These are phyloP conservation scores for Sarcophaga subvicina DNA, from an alignment of 2,888 invertebrate species.

Conservation along the genomic window DNA sequence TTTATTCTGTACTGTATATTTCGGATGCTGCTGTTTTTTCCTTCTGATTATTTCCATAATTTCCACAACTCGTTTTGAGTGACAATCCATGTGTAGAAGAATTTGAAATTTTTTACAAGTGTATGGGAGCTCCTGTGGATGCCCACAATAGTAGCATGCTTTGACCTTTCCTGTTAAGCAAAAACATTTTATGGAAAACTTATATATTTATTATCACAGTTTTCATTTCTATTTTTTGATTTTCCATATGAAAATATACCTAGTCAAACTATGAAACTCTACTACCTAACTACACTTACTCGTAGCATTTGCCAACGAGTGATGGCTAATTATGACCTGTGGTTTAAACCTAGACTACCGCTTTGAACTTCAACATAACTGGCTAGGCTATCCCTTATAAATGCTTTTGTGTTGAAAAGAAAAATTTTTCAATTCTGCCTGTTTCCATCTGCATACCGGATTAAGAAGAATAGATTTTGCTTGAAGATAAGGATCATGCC, in stretches of 20 bases:
- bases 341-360: slow-evolving; percentile 75
- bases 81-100: neutral
- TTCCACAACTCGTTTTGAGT: no score
- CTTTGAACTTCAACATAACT: slow-evolving; percentile 12
- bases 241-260: no score
- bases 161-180: slow-evolving; percentile 80
- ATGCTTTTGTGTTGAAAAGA: slow-evolving; percentile 37
- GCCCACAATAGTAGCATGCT: slow-evolving; percentile 74
- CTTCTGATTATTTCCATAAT: slow-evolving; percentile 41
- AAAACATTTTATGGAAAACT: slow-evolving; percentile 75
- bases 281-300: slow-evolving; percentile 37
- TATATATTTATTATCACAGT: slow-evolving; percentile 46
- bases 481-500: slow-evolving; percentile 58
- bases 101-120: slow-evolving; percentile 51
- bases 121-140: slow-evolving; percentile 71
- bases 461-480: neutral
- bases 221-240: slow-evolving; percentile 17
- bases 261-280: no score
- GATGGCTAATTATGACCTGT: slow-evolving; percentile 70
- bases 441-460: slow-evolving; percentile 11
- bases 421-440: slow-evolving; percentile 11
- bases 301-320: slow-evolving; percentile 20
- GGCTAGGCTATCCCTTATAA: neutral
- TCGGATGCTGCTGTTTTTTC: neutral
- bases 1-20: no score